phyloP scores from a whole-genome alignment of 2,888 invertebrate genomes.

The Cynaeus angustus region DNA sequence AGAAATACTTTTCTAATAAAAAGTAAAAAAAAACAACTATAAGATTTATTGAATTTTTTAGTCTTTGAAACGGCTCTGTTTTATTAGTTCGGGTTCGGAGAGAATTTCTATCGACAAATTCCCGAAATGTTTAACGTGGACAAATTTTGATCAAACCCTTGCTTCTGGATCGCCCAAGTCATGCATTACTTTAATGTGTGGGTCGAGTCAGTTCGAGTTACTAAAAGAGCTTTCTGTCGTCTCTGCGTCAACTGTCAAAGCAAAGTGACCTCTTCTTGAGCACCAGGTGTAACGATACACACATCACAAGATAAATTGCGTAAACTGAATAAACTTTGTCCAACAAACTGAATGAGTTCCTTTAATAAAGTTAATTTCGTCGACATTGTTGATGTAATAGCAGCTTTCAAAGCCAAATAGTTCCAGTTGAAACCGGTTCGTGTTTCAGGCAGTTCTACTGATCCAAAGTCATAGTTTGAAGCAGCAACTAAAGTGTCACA shows the following conservation, averaged over 20 bases:
- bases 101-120: background rate
- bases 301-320: background rate
- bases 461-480: constrained; percentile 34
- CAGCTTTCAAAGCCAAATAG: constrained; percentile 33
- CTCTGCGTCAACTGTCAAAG: constrained; percentile 19
- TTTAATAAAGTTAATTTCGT: constrained; percentile 38
- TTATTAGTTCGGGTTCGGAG: background rate
- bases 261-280: constrained; percentile 6
- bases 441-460: constrained; percentile 35
- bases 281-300: constrained; percentile 26
- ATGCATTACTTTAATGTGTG: constrained; percentile 24
- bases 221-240: constrained; percentile 27
- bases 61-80: background rate
- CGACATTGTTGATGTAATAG: constrained; percentile 26
- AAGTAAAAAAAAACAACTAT: too few relatives aligned
- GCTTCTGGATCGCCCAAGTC: background rate
- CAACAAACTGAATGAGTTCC: constrained; percentile 20
- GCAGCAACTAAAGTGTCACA: constrained; percentile 34
- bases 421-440: constrained; percentile 17
- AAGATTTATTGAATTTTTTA: constrained; percentile 1
- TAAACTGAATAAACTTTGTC: constrained; percentile 8
- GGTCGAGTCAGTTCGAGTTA: constrained; percentile 14
- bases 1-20: too few relatives aligned
- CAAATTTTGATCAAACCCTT: constrained; percentile 20
- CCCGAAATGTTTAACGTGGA: constrained; percentile 3